phyloP scores from a whole-genome alignment of 2,888 invertebrate species.

The Leptopilina syphax region DNA sequence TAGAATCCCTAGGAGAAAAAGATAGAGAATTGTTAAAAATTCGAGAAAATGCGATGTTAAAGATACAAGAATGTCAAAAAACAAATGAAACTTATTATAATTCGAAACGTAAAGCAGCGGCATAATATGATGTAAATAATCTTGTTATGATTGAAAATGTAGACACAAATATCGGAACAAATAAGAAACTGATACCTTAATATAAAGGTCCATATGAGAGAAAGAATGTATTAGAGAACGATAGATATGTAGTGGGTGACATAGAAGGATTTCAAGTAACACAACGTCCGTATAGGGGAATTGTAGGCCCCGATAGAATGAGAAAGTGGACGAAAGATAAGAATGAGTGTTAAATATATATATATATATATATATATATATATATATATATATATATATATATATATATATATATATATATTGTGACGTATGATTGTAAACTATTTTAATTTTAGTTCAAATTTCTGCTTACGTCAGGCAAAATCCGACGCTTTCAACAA shows the following conservation, averaged over 20 bases:
- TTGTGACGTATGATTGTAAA: no score
- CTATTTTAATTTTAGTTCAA: no score
- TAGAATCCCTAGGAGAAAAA: neutral
- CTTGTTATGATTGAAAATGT: slow-evolving; percentile 59
- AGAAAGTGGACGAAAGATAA: neutral
- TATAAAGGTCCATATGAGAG: slow-evolving; percentile 62
- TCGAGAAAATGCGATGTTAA: neutral
- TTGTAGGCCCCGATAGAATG: neutral
- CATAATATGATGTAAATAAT: neutral
- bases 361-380: no score
- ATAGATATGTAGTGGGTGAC: slow-evolving; percentile 56
- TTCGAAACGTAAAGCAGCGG: slow-evolving; percentile 36
- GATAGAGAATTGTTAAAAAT: neutral
- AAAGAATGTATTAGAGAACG: slow-evolving; percentile 57
- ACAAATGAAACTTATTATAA: neutral
- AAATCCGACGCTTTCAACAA: no score
- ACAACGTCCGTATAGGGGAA: neutral
- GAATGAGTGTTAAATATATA: neutral
- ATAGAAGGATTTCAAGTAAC: slow-evolving; percentile 45
- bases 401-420: no score
- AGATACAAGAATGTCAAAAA: neutral
- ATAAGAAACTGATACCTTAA: slow-evolving; percentile 61
- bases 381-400: no score
- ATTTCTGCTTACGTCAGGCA: no score
- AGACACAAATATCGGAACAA: slow-evolving; percentile 57